Evolutionary conservation across 2,888 invertebrate species (phyloP).

Genomic region (Gymnoscelis rufifasciata): DNA sequence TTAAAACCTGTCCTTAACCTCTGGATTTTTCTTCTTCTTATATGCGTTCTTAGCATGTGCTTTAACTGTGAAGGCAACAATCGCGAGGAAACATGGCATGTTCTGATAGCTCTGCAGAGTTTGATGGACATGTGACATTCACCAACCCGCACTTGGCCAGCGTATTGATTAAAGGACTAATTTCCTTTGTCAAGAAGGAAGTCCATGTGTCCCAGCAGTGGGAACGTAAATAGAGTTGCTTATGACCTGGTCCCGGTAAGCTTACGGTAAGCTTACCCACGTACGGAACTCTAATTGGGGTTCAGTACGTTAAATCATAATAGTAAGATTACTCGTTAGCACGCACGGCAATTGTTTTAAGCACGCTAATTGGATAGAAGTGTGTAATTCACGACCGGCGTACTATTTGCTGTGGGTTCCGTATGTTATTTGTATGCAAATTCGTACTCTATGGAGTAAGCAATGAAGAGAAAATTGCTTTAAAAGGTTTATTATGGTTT

Average conservation of each 20-base stretch:
- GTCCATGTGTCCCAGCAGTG: no score
- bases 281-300: conserved; percentile 28
- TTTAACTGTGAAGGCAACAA: no score
- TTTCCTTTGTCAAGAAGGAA: no score
- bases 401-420: conserved; percentile 22
- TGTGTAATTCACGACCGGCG: conserved; percentile 23
- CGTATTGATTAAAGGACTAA: no score
- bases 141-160: no score
- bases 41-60: no score
- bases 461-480: conserved; percentile 15
- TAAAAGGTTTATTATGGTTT: conserved; percentile 6
- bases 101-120: no score
- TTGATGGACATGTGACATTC: no score
- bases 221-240: no score
- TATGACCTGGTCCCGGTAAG: not conserved
- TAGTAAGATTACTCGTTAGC: conserved; percentile 20
- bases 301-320: conserved; percentile 35
- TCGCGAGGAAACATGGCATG: no score
- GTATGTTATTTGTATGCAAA: conserved; percentile 28
- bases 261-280: not conserved
- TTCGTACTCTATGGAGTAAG: conserved; percentile 6
- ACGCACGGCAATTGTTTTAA: conserved; percentile 36
- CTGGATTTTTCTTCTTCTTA: no score
- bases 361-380: conserved; percentile 39
- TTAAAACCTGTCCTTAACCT: no score